Conservation (phyloP, 2,113 vertebrate genomes). For the Hippotragus niger region DNA sequence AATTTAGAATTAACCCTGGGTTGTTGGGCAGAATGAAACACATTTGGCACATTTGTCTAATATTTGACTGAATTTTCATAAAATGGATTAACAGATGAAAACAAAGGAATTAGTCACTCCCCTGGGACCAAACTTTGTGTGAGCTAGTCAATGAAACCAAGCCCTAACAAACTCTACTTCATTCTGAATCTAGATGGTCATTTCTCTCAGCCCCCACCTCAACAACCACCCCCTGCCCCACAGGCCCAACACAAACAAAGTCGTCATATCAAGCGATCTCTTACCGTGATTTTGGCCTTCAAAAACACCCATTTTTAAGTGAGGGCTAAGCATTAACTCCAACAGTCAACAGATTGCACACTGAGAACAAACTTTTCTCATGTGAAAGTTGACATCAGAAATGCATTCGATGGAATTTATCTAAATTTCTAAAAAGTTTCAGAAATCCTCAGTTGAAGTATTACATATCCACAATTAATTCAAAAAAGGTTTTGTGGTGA, state of each 20-base stretch:
- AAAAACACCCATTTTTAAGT: not conserved
- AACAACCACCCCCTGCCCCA: not conserved
- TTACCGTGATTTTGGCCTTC: not conserved
- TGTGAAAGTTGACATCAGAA: not conserved
- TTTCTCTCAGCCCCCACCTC: not conserved
- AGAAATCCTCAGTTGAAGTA: slow-evolving; percentile 12
- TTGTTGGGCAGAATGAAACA: not conserved
- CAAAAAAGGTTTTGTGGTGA: slow-evolving; percentile 19
- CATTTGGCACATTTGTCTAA: not conserved
- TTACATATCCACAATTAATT: not conserved
- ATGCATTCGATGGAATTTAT: not conserved
- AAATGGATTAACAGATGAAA: slow-evolving; percentile 19
- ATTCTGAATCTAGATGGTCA: not conserved
- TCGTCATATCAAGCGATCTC: not conserved
- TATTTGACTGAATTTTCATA: not conserved
- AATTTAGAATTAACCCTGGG: not conserved
- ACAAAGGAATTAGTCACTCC: not conserved
- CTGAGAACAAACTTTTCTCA: slow-evolving; percentile 17
- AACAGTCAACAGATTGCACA: not conserved
- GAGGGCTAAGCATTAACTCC: not conserved
- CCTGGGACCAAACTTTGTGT: not conserved
- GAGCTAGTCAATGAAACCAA: not conserved
- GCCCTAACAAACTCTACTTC: not conserved
- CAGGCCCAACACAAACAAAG: not conserved
- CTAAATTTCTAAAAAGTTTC: not conserved